Evolutionary conservation across 1,140 invertebrate species (phyloP).

Genomic region (Aphis gossypii): DNA sequence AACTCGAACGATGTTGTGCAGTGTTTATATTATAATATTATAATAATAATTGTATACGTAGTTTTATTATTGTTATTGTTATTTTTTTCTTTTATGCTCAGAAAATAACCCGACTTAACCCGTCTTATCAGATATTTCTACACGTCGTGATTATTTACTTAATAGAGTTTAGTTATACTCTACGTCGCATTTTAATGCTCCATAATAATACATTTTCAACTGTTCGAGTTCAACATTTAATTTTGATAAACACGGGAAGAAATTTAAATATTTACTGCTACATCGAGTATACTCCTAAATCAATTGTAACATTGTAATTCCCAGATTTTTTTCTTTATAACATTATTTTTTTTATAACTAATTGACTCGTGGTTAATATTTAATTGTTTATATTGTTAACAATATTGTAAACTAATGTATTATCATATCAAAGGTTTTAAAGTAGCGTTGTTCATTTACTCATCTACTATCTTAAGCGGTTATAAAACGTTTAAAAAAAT

Average conservation of each 20-base stretch:
- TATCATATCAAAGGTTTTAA: no score
- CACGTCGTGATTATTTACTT: background rate
- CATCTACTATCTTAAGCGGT: no score
- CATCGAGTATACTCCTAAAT: background rate
- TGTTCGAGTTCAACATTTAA: background rate
- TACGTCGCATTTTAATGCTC: background rate
- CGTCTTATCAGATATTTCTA: background rate
- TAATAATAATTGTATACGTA: background rate
- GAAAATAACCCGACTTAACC: background rate
- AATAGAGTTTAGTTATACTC: background rate
- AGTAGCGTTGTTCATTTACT: no score
- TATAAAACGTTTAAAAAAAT: no score
- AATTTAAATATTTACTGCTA: background rate
- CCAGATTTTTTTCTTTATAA: no score
- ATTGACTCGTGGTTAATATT: no score
- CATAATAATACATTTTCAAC: conserved; percentile 1
- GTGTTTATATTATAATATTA: background rate
- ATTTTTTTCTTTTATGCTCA: background rate
- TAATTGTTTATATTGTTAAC: no score
- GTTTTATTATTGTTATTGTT: background rate
- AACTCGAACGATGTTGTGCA: background rate
- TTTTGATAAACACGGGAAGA: background rate
- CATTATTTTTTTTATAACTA: no score
- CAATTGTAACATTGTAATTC: background rate
- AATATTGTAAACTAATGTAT: no score